Percentiles rank a stretch among this genome's conserved stretches.
Conservation (phyloP, 2,113 vertebrate species). For the Heterotilapia buettikoferi region DNA sequence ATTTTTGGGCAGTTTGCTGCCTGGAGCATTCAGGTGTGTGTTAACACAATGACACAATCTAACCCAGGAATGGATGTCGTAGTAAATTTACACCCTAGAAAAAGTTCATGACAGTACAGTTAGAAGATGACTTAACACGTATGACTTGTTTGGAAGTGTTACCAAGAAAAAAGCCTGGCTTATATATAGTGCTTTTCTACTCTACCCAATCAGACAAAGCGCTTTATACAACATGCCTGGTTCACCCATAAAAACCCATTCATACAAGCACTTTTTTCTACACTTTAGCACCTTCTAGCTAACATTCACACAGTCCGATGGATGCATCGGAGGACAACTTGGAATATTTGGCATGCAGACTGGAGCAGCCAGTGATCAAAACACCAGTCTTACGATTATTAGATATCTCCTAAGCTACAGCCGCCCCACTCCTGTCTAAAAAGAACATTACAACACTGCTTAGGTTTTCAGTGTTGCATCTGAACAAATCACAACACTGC, state of each 20-base stretch:
- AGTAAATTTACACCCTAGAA: neutral
- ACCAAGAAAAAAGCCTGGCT: neutral
- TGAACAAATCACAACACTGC: neutral
- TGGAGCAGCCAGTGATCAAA: neutral
- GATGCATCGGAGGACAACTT: neutral
- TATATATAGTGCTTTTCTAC: neutral
- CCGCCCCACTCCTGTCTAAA: neutral
- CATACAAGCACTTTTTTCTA: neutral
- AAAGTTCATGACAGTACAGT: neutral
- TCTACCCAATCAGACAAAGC: neutral
- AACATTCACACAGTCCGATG: neutral
- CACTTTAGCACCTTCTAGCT: neutral
- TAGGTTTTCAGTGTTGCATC: neutral
- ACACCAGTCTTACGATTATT: neutral
- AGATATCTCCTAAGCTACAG: neutral
- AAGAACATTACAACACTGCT: neutral
- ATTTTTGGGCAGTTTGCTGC: neutral
- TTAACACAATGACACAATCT: neutral
- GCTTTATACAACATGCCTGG: neutral
- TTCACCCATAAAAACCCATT: neutral
- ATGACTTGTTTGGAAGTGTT: neutral
- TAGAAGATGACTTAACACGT: neutral
- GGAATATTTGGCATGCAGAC: neutral
- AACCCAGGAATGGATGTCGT: neutral
- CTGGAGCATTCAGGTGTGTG: no score